Conservation (phyloP, 2,797 vertebrate genomes). For the Lindbergichthys nudifrons region DNA sequence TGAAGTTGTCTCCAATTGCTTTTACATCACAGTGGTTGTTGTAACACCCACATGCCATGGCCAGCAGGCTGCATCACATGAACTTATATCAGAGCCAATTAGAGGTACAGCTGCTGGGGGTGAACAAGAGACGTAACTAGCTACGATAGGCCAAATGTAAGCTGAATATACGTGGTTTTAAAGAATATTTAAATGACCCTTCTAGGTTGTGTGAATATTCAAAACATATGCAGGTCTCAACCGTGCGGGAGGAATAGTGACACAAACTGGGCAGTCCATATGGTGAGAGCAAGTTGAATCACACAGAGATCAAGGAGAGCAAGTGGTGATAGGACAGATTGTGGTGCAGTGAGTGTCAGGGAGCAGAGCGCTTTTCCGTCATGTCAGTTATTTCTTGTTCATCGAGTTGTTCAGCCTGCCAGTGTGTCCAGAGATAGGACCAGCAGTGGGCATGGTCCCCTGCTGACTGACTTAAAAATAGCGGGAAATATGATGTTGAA, state of each 20-base stretch:
- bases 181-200: constrained; percentile 27
- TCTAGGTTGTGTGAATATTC: constrained; percentile 1
- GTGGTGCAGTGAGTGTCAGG: constrained; percentile 51
- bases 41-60: constrained; percentile 5
- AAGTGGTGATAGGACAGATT: constrained; percentile 65
- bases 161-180: constrained; percentile 21
- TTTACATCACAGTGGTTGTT: constrained; percentile 38
- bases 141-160: constrained; percentile 10
- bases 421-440: constrained; percentile 22
- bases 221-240: constrained; percentile 14
- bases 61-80: constrained; percentile 46
- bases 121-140: constrained; percentile 20
- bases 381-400: constrained; percentile 36
- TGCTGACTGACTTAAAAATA: not conserved
- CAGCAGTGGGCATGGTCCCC: constrained; percentile 5
- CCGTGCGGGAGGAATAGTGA: not conserved
- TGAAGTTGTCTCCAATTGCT: constrained; percentile 23
- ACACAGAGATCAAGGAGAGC: constrained; percentile 62
- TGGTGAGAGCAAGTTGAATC: constrained; percentile 56
- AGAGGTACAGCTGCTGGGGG: constrained; percentile 36
- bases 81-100: constrained; percentile 56
- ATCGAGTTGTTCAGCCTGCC: constrained; percentile 11
- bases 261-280: constrained; percentile 52
- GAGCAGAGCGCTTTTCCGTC: constrained; percentile 30
- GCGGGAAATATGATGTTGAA: constrained; percentile 23